Base-by-base conservation (phyloP, 1,140 invertebrate species). In the Penaeus indicus region DNA sequence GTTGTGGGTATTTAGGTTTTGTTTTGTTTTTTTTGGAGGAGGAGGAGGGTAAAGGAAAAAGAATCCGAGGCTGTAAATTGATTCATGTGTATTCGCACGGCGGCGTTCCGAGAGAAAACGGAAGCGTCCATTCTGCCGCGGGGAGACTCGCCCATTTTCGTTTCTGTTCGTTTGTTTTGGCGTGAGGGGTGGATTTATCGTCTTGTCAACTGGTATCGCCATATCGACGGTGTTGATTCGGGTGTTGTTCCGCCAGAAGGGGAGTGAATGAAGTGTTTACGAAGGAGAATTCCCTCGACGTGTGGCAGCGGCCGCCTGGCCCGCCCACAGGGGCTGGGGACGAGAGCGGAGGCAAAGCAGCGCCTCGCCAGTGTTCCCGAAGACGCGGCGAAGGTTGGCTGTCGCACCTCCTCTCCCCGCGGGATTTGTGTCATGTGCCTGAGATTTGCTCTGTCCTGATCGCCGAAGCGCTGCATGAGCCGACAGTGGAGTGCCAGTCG, bases 401-500 rank as follows among this genome's bases (percentile, higher is more conserved):
- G 84, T 77, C 21, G n/a, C 42, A 38, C 47, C 1, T 62, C 47
- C 32, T 77, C 38, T 75, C 62, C 84, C 72, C 67, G 47, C 47
- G 16, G 42, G 21, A 61, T 85, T 85, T 85, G 22, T 85, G 63
- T 85, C 69, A 75, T 85, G 84, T 72, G 84, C 63, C 84, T 77
- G 25, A 38, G 11, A 60, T 85, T 85, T 27, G 38, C n/a, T 54
- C 18, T 25, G n/a, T 77, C n/a, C 54, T 67, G 69, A 75, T 22
- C 38, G 25, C 38, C 69, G 38, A 54, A 54, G 47, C 47, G 47
- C 11, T 54, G 67, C 19, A 8, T 22, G 63, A 13, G 60, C 16
- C 69, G 62, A 11, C 38, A 32, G 67, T 61, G 67, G 19, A 11
- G 61, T 60, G 8, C 27, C 62, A 21, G 54, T 32, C 42, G 69